A percentile compares a stretch with the other conserved stretches of the same genome.
These are phyloP conservation scores for Drosophila sp. DNA, from an alignment of 1,140 invertebrate species.

Conservation along the genomic window DNA sequence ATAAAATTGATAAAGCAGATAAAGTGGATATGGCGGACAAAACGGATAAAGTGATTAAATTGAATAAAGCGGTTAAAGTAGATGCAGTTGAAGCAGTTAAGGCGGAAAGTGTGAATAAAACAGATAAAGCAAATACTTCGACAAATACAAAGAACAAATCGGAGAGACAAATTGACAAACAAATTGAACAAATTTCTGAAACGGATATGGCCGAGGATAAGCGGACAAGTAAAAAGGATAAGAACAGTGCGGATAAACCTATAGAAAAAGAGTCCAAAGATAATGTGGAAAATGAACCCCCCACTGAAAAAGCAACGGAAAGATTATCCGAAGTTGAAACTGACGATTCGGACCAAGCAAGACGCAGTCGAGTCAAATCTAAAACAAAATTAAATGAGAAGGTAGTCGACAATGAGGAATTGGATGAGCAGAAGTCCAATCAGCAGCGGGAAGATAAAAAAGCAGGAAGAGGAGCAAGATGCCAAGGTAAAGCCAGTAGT, in stretches of 20 bases:
- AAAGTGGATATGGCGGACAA: not conserved
- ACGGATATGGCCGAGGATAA: slow-evolving; percentile 19
- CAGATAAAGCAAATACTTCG: not conserved
- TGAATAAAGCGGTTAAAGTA: not conserved
- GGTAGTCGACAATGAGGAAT: not conserved
- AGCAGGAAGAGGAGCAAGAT: not conserved
- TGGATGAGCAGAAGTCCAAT: not conserved
- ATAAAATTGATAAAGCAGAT: not conserved
- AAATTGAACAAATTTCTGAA: not conserved
- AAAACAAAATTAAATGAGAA: not conserved
- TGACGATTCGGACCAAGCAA: not conserved
- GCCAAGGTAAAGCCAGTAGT: not conserved
- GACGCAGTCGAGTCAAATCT: not conserved
- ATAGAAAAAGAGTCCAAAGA: not conserved
- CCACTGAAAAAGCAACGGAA: not conserved
- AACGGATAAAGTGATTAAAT: slow-evolving; percentile 7
- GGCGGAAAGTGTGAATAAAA: not conserved
- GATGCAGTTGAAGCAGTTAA: slow-evolving; percentile 6
- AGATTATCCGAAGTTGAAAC: slow-evolving; percentile 7
- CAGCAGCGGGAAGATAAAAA: not conserved
- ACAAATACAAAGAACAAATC: slow-evolving; percentile 19
- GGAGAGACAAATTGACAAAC: slow-evolving; percentile 13
- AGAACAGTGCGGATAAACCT: slow-evolving; percentile 6
- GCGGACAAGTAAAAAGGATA: not conserved
- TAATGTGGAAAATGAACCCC: slow-evolving; percentile 67